phyloP scores from a whole-genome alignment of 2,888 invertebrate genomes.

The Eupithecia pulchellata region DNA sequence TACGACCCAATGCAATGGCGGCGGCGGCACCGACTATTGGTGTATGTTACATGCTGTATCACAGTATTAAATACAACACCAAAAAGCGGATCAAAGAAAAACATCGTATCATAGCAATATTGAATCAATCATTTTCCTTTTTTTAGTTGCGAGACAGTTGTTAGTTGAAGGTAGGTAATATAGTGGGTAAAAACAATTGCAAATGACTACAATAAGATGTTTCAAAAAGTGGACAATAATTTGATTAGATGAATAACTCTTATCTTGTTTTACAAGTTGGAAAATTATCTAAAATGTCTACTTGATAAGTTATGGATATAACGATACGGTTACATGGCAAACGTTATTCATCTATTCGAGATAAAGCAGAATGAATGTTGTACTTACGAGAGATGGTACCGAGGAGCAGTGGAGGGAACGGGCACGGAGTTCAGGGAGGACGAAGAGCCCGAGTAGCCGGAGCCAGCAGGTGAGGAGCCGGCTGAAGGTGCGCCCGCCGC shows the following conservation, averaged over 20 bases:
- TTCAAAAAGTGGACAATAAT: conserved; percentile 26
- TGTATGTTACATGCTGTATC: conserved; percentile 49
- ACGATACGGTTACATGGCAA: neutral
- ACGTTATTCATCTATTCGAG: conserved; percentile 32
- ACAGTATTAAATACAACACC: conserved; percentile 44
- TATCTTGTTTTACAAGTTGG: neutral
- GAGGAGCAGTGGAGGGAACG: conserved; percentile 72
- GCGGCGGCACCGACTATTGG: conserved; percentile 70
- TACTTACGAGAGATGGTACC: conserved; percentile 82
- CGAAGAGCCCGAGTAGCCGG: conserved; percentile 87
- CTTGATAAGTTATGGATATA: neutral
- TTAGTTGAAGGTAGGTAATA: neutral
- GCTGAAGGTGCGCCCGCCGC: conserved; percentile 83
- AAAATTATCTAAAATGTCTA: neutral
- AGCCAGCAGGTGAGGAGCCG: conserved; percentile 84
- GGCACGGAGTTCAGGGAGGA: conserved; percentile 85
- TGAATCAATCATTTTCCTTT: conserved; percentile 1
- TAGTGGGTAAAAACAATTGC: neutral
- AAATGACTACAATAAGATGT: conserved; percentile 38
- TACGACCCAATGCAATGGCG: conserved; percentile 62
- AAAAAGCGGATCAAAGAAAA: conserved; percentile 39
- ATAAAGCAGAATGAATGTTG: conserved; percentile 23
- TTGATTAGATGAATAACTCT: conserved; percentile 30
- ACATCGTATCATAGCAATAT: conserved; percentile 42
- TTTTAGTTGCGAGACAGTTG: neutral